These are phyloP conservation scores for Henricia sp. DNA, from an alignment of 53 echinoderm and acorn worm genomes.

Conservation along the genomic window DNA sequence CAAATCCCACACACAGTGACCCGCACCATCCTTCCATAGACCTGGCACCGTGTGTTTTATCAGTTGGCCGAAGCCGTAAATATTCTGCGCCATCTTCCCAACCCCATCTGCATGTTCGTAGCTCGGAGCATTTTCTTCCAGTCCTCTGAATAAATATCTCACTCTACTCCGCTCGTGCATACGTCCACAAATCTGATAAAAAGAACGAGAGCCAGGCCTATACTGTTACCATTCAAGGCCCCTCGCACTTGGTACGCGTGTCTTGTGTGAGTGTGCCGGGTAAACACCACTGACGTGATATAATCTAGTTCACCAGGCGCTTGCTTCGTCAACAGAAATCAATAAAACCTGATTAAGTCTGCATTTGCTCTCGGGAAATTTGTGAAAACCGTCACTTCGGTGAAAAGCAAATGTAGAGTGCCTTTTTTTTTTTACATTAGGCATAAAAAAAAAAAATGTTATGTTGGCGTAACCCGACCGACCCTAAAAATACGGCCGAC, in stretches of 20 bases:
- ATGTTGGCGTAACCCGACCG: too few species aligned
- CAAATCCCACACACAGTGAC: slow-evolving; percentile 9
- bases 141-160: slow-evolving; percentile 1
- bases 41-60: background rate
- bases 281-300: slow-evolving; percentile 3
- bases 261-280: background rate
- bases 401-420: too few species aligned
- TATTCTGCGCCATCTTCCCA: background rate
- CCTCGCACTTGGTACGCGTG: too few species aligned
- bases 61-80: background rate
- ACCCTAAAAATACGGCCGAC: too few species aligned
- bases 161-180: background rate
- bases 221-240: slow-evolving; percentile 26
- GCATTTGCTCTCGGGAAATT: background rate
- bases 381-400: slow-evolving; percentile 32
- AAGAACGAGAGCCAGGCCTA: background rate
- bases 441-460: too few species aligned
- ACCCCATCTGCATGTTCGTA: slow-evolving; percentile 6
- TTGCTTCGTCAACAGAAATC: slow-evolving; percentile 5
- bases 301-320: slow-evolving; percentile 7
- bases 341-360: slow-evolving; percentile 45
- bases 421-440: too few species aligned
- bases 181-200: slow-evolving; percentile 5
- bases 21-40: slow-evolving; percentile 2
- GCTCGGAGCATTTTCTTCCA: slow-evolving; percentile 10